These are phyloP conservation scores for Bicyclus anynana DNA, from an alignment of 1,140 invertebrate species.

Conservation along the genomic window DNA sequence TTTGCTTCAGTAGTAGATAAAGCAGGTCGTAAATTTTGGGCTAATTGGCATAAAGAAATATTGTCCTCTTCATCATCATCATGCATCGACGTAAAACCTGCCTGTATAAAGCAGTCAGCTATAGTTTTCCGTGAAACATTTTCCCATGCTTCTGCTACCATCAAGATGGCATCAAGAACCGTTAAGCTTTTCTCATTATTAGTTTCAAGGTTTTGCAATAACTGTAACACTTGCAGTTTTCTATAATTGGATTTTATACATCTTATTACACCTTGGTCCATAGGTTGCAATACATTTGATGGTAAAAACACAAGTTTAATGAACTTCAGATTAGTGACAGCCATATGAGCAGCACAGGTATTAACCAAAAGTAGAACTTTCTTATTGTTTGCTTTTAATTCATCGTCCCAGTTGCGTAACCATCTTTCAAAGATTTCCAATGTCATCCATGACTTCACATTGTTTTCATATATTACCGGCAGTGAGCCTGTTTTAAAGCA, in stretches of 20 bases:
- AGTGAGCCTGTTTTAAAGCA: slow-evolving; percentile 27
- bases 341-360: slow-evolving; percentile 24
- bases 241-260: slow-evolving; percentile 40
- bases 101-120: slow-evolving; percentile 27
- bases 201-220: slow-evolving; percentile 26
- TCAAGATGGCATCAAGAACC: slow-evolving; percentile 36
- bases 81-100: slow-evolving; percentile 18
- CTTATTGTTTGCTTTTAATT: slow-evolving; percentile 19
- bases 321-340: slow-evolving; percentile 25
- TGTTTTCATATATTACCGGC: slow-evolving; percentile 26
- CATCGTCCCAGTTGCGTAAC: slow-evolving; percentile 26
- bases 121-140: slow-evolving; percentile 30
- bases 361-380: slow-evolving; percentile 30
- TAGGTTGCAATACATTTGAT: slow-evolving; percentile 22
- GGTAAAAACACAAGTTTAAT: slow-evolving; percentile 31
- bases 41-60: slow-evolving; percentile 29
- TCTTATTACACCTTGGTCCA: slow-evolving; percentile 35
- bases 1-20: slow-evolving; percentile 28
- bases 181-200: slow-evolving; percentile 33
- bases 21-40: slow-evolving; percentile 29
- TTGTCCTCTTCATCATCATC: slow-evolving; percentile 29
- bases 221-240: slow-evolving; percentile 34
- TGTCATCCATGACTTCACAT: slow-evolving; percentile 30
- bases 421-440: slow-evolving; percentile 31
- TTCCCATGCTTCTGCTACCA: slow-evolving; percentile 31